A percentile compares a stretch with the other conserved stretches of the same genome.
Evolutionary conservation across 2,888 invertebrate species (phyloP).

Genomic region (Epistrophella euchroma): DNA sequence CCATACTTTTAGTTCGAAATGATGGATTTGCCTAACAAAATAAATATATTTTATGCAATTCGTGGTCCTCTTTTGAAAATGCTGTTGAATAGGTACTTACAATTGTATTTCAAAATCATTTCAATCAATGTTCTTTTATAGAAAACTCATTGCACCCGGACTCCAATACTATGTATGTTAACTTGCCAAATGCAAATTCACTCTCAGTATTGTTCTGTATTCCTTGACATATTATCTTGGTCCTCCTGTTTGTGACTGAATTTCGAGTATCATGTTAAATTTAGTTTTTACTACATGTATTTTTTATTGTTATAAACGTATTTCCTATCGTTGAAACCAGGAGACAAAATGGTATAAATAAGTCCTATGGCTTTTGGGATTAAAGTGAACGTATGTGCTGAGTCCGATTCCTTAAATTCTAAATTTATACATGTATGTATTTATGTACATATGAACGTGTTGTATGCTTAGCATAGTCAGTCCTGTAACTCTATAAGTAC

Average conservation of each 20-base stretch:
- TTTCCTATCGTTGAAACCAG: neutral
- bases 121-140: neutral
- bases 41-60: neutral
- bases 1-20: neutral
- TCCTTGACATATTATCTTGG: conserved; percentile 6
- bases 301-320: conserved; percentile 9
- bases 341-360: neutral
- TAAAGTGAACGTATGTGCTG: neutral
- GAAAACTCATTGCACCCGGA: neutral
- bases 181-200: neutral
- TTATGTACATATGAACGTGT: neutral
- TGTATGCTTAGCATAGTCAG: neutral
- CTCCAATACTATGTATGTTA: neutral
- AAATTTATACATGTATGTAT: neutral
- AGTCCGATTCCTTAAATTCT: neutral
- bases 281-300: neutral
- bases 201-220: neutral
- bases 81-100: neutral
- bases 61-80: neutral
- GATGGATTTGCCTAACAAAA: neutral
- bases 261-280: neutral
- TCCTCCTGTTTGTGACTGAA: neutral
- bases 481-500: conserved; percentile 3
- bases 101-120: neutral
- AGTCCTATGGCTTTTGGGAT: neutral